Evolutionary conservation across 1,140 invertebrate genomes (phyloP).

Genomic region (Drosophila guanche): DNA sequence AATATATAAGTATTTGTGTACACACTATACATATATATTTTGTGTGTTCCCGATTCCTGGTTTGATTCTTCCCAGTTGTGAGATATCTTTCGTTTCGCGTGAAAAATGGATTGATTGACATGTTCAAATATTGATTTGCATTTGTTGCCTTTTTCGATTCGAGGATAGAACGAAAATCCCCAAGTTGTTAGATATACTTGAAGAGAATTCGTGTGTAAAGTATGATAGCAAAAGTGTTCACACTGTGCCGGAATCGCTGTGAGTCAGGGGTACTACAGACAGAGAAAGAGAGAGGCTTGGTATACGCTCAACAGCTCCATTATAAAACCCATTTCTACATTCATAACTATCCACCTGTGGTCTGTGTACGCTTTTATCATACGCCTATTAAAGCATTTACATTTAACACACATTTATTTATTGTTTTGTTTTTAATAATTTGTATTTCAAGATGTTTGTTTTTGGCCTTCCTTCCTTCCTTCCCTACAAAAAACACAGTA

Average conservation of each 20-base stretch:
- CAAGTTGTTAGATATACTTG: constrained; percentile 41
- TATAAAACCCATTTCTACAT: constrained; percentile 65
- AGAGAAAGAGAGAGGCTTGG: constrained; percentile 21
- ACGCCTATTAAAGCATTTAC: constrained; percentile 75
- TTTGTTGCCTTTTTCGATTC: constrained; percentile 38
- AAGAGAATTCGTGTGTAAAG: constrained; percentile 45
- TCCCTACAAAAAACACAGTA: constrained; percentile 52
- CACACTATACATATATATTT: constrained; percentile 44
- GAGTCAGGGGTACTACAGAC: constrained; percentile 37
- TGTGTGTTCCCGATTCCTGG: constrained; percentile 43
- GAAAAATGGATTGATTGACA: constrained; percentile 48
- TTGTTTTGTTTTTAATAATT: constrained; percentile 66
- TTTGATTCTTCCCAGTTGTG: constrained; percentile 43
- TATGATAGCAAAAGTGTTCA: constrained; percentile 51
- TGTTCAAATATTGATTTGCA: constrained; percentile 53
- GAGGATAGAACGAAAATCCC: constrained; percentile 4
- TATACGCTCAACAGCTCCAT: constrained; percentile 73
- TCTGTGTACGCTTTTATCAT: constrained; percentile 47
- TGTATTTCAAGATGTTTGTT: constrained; percentile 55
- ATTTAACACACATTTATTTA: constrained; percentile 67
- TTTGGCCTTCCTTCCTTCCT: too few species aligned
- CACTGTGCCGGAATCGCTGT: constrained; percentile 47
- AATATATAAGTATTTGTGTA: constrained; percentile 54
- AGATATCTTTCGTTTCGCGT: constrained; percentile 50
- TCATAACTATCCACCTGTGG: constrained; percentile 26